These are phyloP conservation scores for Otocyon megalotis DNA, from an alignment of 2,113 vertebrate genomes.

Conservation along the genomic window DNA sequence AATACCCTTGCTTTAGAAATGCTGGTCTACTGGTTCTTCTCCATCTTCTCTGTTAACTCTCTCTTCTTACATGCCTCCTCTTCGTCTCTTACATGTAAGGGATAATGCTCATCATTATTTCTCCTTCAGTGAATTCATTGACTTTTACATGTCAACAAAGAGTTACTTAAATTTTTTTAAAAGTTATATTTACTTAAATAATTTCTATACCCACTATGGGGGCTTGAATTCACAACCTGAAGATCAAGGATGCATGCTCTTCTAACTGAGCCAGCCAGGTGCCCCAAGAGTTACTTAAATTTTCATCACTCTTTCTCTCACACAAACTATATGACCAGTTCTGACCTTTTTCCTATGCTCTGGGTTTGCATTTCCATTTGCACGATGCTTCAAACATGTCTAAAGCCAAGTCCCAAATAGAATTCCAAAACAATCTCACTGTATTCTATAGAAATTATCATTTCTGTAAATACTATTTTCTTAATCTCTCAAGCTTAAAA, in stretches of 20 bases:
- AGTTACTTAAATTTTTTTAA: not conserved
- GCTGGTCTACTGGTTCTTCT: not conserved
- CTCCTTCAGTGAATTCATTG: not conserved
- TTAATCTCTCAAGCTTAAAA: conserved; percentile 35
- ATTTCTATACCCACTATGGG: not conserved
- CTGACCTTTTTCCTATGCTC: not conserved
- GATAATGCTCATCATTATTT: not conserved
- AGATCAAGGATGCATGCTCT: not conserved
- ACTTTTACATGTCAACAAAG: not conserved
- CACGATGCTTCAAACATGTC: not conserved
- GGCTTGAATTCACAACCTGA: not conserved
- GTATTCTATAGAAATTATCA: not conserved
- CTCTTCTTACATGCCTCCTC: not conserved
- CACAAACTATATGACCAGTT: not conserved
- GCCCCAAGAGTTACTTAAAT: not conserved
- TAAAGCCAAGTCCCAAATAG: not conserved
- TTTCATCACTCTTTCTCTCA: not conserved
- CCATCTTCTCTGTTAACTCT: not conserved
- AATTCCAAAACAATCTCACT: not conserved
- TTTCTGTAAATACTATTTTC: conserved; percentile 22
- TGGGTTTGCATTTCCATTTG: conserved; percentile 13
- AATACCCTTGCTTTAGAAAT: not conserved
- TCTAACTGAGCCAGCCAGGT: not conserved
- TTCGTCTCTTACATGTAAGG: not conserved
- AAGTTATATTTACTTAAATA: not conserved